These are phyloP conservation scores for Cenopis cana DNA, from an alignment of 2,888 invertebrate species.

Conservation along the genomic window DNA sequence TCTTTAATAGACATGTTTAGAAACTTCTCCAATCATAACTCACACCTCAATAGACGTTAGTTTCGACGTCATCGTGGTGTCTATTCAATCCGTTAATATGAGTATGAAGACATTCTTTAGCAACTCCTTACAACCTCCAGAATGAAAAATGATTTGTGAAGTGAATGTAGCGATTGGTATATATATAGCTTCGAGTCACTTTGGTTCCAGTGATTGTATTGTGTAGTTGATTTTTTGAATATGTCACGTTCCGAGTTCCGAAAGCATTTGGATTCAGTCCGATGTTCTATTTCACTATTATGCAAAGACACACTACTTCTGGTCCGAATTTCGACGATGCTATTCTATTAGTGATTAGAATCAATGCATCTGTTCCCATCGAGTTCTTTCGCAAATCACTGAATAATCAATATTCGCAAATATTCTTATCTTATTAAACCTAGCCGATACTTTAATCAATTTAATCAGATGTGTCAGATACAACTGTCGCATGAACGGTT, in stretches of 20 bases:
- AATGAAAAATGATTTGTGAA: not conserved
- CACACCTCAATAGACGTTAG: not conserved
- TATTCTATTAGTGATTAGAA: not conserved
- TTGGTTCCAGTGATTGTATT: not conserved
- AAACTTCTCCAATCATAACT: conserved; percentile 15
- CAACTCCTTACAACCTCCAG: not conserved
- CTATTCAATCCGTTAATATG: conserved; percentile 1
- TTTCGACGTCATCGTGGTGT: not conserved
- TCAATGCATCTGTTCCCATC: not conserved
- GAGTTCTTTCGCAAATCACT: not conserved
- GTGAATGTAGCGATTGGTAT: not conserved
- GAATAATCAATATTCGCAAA: not conserved
- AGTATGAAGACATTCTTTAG: not conserved
- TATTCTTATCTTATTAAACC: not conserved
- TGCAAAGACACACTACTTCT: not conserved
- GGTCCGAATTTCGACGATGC: not conserved
- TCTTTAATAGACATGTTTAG: conserved; percentile 24
- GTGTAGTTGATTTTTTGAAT: not conserved
- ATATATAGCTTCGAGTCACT: not conserved
- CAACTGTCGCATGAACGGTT: not conserved
- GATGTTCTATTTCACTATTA: not conserved
- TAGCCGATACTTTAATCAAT: not conserved
- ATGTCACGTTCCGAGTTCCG: not conserved
- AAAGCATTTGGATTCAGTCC: not conserved
- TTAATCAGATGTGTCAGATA: not conserved